Percentiles rank a stretch among this genome's conserved stretches.
Conservation (phyloP, 1,140 invertebrate species). For the Drosophila miranda region DNA sequence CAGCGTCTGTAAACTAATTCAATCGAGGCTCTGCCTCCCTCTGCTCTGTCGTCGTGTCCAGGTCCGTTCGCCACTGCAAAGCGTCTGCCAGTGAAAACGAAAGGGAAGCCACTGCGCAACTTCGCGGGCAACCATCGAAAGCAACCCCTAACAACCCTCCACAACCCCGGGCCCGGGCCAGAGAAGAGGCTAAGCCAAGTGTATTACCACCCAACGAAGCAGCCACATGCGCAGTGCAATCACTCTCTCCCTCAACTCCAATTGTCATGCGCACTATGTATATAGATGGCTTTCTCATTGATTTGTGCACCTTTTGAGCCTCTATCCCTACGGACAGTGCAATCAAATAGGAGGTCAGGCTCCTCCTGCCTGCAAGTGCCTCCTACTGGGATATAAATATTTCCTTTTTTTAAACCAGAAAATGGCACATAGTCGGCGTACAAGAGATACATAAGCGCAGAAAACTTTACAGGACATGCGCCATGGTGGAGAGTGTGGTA, state of each 20-base stretch:
- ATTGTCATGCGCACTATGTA: not conserved
- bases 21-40: constrained; percentile 16
- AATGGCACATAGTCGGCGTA: too few species aligned
- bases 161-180: constrained; percentile 23
- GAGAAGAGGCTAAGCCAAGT: constrained; percentile 68
- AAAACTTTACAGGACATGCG: constrained; percentile 21
- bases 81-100: constrained; percentile 62
- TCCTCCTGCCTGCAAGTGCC: too few species aligned
- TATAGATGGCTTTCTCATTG: too few species aligned
- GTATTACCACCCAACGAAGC: constrained; percentile 66
- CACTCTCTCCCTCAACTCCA: constrained; percentile 7
- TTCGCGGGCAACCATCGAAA: constrained; percentile 62
- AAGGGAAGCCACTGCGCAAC: constrained; percentile 61
- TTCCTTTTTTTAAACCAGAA: too few species aligned
- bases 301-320: too few species aligned
- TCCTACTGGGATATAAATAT: too few species aligned
- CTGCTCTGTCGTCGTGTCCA: constrained; percentile 12
- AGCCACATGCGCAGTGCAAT: constrained; percentile 53
- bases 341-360: too few species aligned
- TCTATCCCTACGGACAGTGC: too few species aligned
- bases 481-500: constrained; percentile 34
- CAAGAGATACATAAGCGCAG: too few species aligned
- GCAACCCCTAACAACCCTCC: constrained; percentile 60
- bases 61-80: constrained; percentile 44
- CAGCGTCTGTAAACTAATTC: constrained; percentile 12